Evolutionary conservation across 2,113 vertebrate species (phyloP), one percentile per base, ranked within the genome.

Genomic region (Cichladusa arquata): DNA sequence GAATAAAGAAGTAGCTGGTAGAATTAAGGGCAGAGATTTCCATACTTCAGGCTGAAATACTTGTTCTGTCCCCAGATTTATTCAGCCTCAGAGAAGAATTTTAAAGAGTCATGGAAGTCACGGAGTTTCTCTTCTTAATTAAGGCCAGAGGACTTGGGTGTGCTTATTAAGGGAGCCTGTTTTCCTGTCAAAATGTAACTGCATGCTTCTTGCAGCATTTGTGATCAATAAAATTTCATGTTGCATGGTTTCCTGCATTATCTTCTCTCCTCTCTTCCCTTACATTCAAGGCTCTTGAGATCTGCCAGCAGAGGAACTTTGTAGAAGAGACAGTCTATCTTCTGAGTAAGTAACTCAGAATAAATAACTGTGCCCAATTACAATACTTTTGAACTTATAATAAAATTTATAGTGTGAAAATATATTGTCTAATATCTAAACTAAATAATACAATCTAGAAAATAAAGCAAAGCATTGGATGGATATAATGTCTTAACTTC

Each of bases 221-320:
- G 25, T 80, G 50, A 67, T 84, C 56, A 83, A 79, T 74, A 62
- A 58, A 62, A 67, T 86, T n/a, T 33, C 26, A n/a, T 60, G 54
- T 93, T 87, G 79, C 58, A 29, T 81, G 9, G 6, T 96, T 89
- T 62, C 18, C 25, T 56, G 10, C 72, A 44, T 86, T 97, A 76
- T 97, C 33, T 64, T 96, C 60, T 66, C 53, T 83, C 47, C 31
- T 73, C 20, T 19, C 88, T 71, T 65, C 92, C 29, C 51, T 95
- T 91, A 86, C 66, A 91, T 93, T 86, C 70, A 97, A 99, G 99
- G 99, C 99, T 96, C 98, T 99, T 80, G 99, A 99, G 97, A 99
- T 99, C 95, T 99, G 99, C 96, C 99, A 99, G 77, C 98, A 99
- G 97, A 99, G 99, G 92, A 99, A 99, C 97, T 99, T 99, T 94